Evolutionary conservation across 2,113 vertebrate species (phyloP), one percentile per base, ranked within the genome.

Genomic region (Podarcis cretensis): DNA sequence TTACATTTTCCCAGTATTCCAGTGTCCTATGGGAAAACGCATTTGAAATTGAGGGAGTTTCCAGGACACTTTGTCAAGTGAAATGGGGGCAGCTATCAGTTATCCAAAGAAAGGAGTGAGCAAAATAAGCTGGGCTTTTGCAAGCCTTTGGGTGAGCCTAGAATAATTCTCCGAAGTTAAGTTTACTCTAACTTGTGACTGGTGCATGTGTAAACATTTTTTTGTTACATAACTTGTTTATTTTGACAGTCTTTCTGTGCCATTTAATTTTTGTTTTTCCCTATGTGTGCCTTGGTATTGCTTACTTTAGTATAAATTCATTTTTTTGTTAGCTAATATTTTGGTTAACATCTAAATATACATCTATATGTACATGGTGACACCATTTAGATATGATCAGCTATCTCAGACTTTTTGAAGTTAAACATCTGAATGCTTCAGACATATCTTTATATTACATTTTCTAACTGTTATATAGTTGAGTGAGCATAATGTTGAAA

Each of bases 241-340:
- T 27, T 20, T 87, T 78, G 30, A 86, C n/a, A 92, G 87, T 74
- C 87, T 13, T 20, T 23, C 88, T 92, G 87, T 30, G 40, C 77
- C 79, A 63, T 76, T 30, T 37, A 90, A 21, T 1, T 21, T 25
- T 16, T 59, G 3, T 5, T 59, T 78, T 12, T 87, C 48, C 48
- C 9, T n/a, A 81, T 32, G 79, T 65, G 80, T 65, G 59, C 80
- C 3, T 81, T 65, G 8, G 32, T 65, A 20, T 81, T 80, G 48
- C 30, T 54, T 48, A 30, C 40, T 80, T 80, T 80, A 16, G 65
- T 63, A 30, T 66, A 81, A 59, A 81, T 27, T 59, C 57, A 54
- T 12, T 32, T 81, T 81, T 81, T 81, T 81, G 32, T 65, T 65
- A 76, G 6, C 20, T 76, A 76, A 76, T 20, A 66, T 66, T 59